These are phyloP conservation scores for Fragum whitleyi DNA, from an alignment of 2,888 invertebrate genomes.

Conservation along the genomic window DNA sequence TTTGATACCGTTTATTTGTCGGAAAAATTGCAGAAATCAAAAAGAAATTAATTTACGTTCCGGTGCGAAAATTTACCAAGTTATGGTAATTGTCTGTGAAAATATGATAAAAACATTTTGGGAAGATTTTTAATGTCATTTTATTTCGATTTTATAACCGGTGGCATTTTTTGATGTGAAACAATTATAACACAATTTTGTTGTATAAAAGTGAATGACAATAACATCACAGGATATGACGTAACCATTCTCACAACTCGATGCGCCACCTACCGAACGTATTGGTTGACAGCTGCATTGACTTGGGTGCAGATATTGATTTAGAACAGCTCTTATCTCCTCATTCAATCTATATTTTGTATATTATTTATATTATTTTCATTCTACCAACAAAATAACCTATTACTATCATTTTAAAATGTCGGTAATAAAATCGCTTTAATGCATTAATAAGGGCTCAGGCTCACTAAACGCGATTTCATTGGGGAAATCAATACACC, in stretches of 20 bases:
- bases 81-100: conserved; percentile 18
- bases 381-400: too few species aligned
- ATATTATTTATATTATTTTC: too few species aligned
- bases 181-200: conserved; percentile 19
- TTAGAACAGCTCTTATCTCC: neutral
- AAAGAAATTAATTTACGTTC: conserved; percentile 19
- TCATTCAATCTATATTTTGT: too few species aligned
- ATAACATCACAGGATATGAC: conserved; percentile 17
- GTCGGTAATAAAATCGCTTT: too few species aligned
- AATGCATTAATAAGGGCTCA: too few species aligned
- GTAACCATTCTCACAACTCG: conserved; percentile 7
- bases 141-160: conserved; percentile 24
- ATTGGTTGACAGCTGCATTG: neutral
- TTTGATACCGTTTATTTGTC: too few species aligned
- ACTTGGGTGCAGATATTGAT: neutral
- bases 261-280: neutral
- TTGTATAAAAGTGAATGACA: conserved; percentile 4
- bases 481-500: too few species aligned
- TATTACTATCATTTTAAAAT: too few species aligned
- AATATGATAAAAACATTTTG: conserved; percentile 2
- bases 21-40: neutral
- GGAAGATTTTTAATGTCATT: conserved; percentile 15
- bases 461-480: too few species aligned
- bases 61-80: conserved; percentile 6
- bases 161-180: conserved; percentile 22